phyloP scores from a whole-genome alignment of 2,113 vertebrate species.

The Chionomys nivalis region DNA sequence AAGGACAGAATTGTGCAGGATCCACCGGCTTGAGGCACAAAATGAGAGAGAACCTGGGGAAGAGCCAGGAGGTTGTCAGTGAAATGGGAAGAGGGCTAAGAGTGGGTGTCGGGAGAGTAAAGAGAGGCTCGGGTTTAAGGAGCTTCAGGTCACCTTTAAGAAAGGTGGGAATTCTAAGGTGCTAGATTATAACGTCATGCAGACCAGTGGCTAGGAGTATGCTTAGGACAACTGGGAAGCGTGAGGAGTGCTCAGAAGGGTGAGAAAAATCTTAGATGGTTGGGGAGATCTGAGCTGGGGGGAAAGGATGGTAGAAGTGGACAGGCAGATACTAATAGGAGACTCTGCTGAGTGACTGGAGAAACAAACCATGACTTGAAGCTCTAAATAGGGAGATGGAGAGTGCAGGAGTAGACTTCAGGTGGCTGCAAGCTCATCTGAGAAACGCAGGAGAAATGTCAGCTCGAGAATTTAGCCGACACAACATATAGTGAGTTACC shows the following conservation, averaged over 20 bases:
- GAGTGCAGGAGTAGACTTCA: not conserved
- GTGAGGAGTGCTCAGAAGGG: too few species aligned
- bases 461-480: not conserved
- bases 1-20: not conserved
- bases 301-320: not conserved
- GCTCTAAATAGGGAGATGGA: not conserved
- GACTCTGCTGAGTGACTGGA: not conserved
- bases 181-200: not conserved
- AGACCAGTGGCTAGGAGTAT: not conserved
- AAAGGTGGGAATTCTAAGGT: not conserved
- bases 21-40: not conserved
- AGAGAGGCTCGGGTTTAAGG: not conserved
- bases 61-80: not conserved
- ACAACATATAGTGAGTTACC: not conserved
- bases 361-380: not conserved
- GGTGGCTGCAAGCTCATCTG: not conserved
- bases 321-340: not conserved
- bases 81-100: not conserved
- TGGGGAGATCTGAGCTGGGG: not conserved
- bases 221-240: not conserved
- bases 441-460: not conserved
- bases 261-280: not conserved
- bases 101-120: not conserved
- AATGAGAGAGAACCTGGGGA: constrained; percentile 10
- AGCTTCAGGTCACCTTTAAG: not conserved